Percentiles rank a stretch among this genome's conserved stretches.
Conservation (phyloP, 2,888 invertebrate species). For the Spicauda simplicius region DNA sequence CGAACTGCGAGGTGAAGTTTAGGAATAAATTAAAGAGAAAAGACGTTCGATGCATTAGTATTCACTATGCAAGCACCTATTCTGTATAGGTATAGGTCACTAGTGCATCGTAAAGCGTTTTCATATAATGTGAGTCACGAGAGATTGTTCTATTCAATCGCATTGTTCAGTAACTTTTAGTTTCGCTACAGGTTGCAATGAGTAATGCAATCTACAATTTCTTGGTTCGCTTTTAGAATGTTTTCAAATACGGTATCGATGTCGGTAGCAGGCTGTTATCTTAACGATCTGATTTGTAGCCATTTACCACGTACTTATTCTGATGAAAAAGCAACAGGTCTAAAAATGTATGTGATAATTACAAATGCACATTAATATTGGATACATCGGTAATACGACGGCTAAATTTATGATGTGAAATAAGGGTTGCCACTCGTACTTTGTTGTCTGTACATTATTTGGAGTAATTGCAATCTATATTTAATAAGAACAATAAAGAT, state of each 20-base stretch:
- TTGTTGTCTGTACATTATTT: no score
- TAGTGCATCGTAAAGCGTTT: slow-evolving; percentile 13
- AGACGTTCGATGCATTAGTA: background rate
- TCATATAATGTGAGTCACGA: slow-evolving; percentile 14
- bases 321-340: no score
- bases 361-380: background rate
- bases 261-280: no score
- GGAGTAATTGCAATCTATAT: no score
- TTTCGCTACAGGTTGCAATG: slow-evolving; percentile 1
- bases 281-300: no score
- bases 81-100: slow-evolving; percentile 3
- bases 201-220: background rate
- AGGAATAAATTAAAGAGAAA: slow-evolving; percentile 1
- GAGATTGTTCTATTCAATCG: slow-evolving; percentile 5
- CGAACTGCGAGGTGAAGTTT: background rate
- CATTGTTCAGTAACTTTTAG: slow-evolving; percentile 2
- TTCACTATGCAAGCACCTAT: slow-evolving; percentile 11
- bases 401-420: background rate
- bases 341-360: background rate
- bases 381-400: background rate
- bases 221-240: background rate
- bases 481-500: no score
- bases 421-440: no score
- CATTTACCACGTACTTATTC: no score
- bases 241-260: background rate